A percentile compares a stretch with the other conserved stretches of the same genome.
Evolutionary conservation across 1,140 invertebrate genomes (phyloP).

Genomic region (Calephelis nemesis): DNA sequence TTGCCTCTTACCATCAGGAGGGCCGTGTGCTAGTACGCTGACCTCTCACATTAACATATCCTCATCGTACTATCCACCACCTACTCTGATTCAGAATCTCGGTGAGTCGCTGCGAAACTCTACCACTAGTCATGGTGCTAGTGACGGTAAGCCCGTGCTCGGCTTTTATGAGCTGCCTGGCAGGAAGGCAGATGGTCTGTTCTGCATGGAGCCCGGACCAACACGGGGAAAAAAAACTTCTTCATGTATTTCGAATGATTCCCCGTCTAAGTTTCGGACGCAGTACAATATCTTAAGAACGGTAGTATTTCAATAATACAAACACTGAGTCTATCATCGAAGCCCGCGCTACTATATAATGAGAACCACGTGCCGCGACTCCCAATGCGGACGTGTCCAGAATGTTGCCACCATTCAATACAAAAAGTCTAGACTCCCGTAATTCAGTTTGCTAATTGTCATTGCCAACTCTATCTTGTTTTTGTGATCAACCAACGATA

Average conservation of each 20-base stretch:
- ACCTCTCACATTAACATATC: too few species aligned
- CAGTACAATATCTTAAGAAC: not conserved
- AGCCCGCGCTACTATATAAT: constrained; percentile 7
- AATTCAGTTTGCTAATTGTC: constrained; percentile 6
- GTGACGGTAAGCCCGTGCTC: too few species aligned
- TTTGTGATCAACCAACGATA: not conserved
- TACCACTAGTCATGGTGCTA: too few species aligned
- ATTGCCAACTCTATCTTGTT: constrained; percentile 7
- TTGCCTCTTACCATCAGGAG: too few species aligned
- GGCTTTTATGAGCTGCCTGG: too few species aligned
- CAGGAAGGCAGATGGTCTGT: too few species aligned
- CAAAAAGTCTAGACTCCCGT: constrained; percentile 14
- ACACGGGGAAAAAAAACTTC: too few species aligned
- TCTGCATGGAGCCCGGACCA: too few species aligned
- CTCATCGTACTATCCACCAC: too few species aligned
- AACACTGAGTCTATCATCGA: not conserved
- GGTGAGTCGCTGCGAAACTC: too few species aligned
- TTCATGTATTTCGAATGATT: not conserved
- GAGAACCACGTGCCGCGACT: not conserved
- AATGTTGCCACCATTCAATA: not conserved
- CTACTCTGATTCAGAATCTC: too few species aligned
- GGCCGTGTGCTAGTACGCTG: too few species aligned
- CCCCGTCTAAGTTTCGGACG: not conserved
- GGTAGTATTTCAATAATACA: constrained; percentile 7
- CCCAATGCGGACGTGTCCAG: constrained; percentile 3